Percentiles rank a stretch among this genome's conserved stretches.
Conservation (phyloP, 2,888 invertebrate genomes). For the Ditylenchus weischeri region DNA sequence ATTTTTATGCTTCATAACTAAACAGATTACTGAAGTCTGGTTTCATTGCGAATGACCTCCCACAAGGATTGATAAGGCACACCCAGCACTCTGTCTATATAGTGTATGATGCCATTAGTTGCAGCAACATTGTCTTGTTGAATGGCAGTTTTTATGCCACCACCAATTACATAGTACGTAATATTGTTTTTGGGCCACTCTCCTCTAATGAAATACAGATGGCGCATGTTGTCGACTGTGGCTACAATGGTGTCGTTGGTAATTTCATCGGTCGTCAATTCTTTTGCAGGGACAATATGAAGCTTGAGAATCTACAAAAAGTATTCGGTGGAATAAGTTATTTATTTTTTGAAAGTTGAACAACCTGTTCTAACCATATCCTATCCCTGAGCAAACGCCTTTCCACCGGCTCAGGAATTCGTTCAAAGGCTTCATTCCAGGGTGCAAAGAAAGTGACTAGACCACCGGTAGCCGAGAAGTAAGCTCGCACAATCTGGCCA, state of each 20-base stretch:
- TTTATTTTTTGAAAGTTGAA: slow-evolving; percentile 3
- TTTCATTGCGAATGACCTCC: slow-evolving; percentile 56
- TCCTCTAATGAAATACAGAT: slow-evolving; percentile 55
- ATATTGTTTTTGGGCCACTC: slow-evolving; percentile 60
- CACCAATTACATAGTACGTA: slow-evolving; percentile 59
- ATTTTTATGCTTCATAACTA: neutral
- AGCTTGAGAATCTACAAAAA: slow-evolving; percentile 54
- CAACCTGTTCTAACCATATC: slow-evolving; percentile 58
- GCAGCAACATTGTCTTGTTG: slow-evolving; percentile 57
- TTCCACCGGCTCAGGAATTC: slow-evolving; percentile 59
- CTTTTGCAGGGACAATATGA: slow-evolving; percentile 59
- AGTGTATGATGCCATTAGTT: slow-evolving; percentile 59
- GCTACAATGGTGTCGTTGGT: slow-evolving; percentile 58
- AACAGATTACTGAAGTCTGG: slow-evolving; percentile 43
- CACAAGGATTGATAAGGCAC: slow-evolving; percentile 58
- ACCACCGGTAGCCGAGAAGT: slow-evolving; percentile 54
- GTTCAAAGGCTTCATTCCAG: slow-evolving; percentile 58
- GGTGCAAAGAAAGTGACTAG: slow-evolving; percentile 59
- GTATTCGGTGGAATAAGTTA: neutral
- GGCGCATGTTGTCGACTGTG: slow-evolving; percentile 57
- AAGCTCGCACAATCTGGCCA: slow-evolving; percentile 55
- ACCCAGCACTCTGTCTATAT: slow-evolving; percentile 59
- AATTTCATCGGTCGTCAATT: slow-evolving; percentile 57
- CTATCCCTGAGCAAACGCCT: slow-evolving; percentile 55
- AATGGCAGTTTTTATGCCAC: slow-evolving; percentile 57